Percentiles rank a stretch among this genome's conserved stretches.
Conservation (phyloP, 2,888 invertebrate genomes). For the Alentia gelatinosa region DNA sequence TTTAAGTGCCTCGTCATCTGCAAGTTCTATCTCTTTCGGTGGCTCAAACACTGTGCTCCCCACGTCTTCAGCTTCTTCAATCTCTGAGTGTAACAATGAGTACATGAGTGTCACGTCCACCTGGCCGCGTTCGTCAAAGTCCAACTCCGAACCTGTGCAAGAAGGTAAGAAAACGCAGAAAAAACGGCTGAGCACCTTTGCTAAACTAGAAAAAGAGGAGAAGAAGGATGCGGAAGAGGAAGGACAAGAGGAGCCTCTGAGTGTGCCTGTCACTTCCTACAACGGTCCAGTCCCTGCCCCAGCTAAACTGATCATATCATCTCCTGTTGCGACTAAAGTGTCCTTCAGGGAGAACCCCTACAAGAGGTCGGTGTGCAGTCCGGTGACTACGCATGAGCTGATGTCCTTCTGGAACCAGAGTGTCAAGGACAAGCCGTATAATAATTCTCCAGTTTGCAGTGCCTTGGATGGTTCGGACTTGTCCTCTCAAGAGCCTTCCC, state of each 20-base stretch:
- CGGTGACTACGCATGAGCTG: constrained; percentile 61
- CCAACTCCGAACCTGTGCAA: neutral
- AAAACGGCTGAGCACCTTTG: neutral
- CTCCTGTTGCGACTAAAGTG: constrained; percentile 61
- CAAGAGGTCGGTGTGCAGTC: constrained; percentile 63
- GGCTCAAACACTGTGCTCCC: neutral
- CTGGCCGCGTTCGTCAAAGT: constrained; percentile 34
- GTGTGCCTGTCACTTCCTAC: constrained; percentile 23
- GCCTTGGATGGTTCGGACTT: neutral
- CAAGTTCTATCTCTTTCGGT: neutral
- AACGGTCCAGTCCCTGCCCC: constrained; percentile 57
- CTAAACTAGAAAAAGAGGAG: neutral
- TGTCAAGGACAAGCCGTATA: constrained; percentile 38
- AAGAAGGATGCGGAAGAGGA: neutral
- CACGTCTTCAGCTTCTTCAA: neutral
- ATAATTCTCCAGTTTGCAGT: neutral
- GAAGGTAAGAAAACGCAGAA: neutral
- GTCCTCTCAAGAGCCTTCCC: constrained; percentile 20
- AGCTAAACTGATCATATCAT: constrained; percentile 65
- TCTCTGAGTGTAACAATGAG: neutral
- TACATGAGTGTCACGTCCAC: constrained; percentile 47
- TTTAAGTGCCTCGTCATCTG: constrained; percentile 26
- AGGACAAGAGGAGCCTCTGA: constrained; percentile 8
- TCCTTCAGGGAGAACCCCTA: constrained; percentile 63
- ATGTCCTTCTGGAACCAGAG: constrained; percentile 50